phyloP scores from a whole-genome alignment of 2,888 invertebrate genomes.

The Adelognathus sp. region DNA sequence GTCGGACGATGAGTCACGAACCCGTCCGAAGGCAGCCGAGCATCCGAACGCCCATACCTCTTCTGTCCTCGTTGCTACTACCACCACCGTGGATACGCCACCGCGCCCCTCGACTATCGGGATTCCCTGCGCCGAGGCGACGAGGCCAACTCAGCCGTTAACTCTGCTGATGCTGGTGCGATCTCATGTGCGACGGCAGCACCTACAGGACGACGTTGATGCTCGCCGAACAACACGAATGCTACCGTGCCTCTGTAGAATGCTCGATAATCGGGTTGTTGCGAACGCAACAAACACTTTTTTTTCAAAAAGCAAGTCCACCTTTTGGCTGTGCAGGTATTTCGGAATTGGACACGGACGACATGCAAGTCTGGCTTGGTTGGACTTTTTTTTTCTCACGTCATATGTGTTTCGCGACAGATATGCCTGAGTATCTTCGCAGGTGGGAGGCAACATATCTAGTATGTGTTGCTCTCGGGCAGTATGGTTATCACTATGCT shows the following conservation, averaged over 20 bases:
- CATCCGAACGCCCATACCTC: slow-evolving; percentile 63
- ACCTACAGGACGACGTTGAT: slow-evolving; percentile 69
- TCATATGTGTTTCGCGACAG: too few relatives aligned
- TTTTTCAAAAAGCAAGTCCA: background rate
- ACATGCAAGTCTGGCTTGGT: too few relatives aligned
- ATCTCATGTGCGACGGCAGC: slow-evolving; percentile 74
- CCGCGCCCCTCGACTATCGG: slow-evolving; percentile 31
- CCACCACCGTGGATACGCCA: slow-evolving; percentile 9
- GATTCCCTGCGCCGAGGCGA: slow-evolving; percentile 28
- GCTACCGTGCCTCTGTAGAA: slow-evolving; percentile 38
- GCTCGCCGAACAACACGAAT: slow-evolving; percentile 56
- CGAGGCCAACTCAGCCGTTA: slow-evolving; percentile 36
- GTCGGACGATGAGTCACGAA: slow-evolving; percentile 76
- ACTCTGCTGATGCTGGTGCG: slow-evolving; percentile 29
- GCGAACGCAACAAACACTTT: too few relatives aligned
- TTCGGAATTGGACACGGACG: too few relatives aligned
- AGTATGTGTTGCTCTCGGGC: too few relatives aligned
- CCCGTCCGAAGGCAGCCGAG: slow-evolving; percentile 73
- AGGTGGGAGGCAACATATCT: too few relatives aligned
- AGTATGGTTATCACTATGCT: too few relatives aligned
- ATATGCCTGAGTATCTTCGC: too few relatives aligned
- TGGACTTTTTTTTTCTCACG: too few relatives aligned
- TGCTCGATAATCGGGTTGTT: background rate
- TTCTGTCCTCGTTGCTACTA: slow-evolving; percentile 54
- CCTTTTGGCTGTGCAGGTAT: too few relatives aligned